Conservation (phyloP, 2,888 invertebrate species). For the Leucophenga montana region DNA sequence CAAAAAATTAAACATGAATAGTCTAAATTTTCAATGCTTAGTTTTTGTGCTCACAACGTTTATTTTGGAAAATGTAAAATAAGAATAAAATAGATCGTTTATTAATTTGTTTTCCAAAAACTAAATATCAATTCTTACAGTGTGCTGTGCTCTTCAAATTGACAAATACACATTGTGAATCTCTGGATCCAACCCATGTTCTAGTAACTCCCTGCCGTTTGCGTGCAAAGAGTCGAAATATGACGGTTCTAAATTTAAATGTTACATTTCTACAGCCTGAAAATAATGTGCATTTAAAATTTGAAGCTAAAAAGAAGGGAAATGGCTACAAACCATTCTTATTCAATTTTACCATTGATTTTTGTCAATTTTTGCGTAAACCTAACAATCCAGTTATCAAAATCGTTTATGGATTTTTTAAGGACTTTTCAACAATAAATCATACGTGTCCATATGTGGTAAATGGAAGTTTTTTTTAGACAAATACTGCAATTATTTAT, state of each 20-base stretch:
- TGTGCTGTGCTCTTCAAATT: constrained; percentile 33
- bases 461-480: neutral
- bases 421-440: neutral
- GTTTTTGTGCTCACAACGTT: no score
- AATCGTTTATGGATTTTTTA: neutral
- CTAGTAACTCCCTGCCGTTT: constrained; percentile 33
- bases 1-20: no score
- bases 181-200: constrained; percentile 30
- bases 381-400: constrained; percentile 4
- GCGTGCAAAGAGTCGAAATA: constrained; percentile 31
- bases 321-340: constrained; percentile 32
- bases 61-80: no score
- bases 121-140: no score
- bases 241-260: constrained; percentile 23
- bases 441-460: constrained; percentile 29
- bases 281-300: neutral
- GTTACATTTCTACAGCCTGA: constrained; percentile 32
- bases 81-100: no score
- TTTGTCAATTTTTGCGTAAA: constrained; percentile 9
- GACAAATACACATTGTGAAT: constrained; percentile 40
- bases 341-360: neutral
- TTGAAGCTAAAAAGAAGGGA: constrained; percentile 1
- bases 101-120: no score
- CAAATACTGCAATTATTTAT: no score
- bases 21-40: no score